These are phyloP conservation scores for Drosophila gaucha DNA, from an alignment of 2,888 invertebrate species.

Conservation along the genomic window DNA sequence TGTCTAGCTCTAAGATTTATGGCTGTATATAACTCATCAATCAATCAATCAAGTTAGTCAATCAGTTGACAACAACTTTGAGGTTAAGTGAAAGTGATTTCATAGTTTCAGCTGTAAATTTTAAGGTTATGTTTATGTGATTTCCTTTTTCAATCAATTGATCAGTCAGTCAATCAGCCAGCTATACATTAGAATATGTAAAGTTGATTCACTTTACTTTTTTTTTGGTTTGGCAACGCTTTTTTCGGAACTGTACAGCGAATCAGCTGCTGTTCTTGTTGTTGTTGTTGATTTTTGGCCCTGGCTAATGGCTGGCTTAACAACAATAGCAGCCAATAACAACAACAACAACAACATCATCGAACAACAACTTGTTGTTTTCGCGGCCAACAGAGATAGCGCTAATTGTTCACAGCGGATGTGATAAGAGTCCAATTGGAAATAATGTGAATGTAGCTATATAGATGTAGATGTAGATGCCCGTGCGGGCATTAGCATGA, in stretches of 20 bases:
- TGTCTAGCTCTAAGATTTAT: background rate
- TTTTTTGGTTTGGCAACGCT: background rate
- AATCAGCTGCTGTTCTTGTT: slow-evolving; percentile 40
- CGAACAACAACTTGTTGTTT: slow-evolving; percentile 56
- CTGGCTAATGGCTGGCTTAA: slow-evolving; percentile 45
- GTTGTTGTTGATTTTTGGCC: slow-evolving; percentile 42
- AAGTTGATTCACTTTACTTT: slow-evolving; percentile 20
- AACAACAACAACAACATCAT: slow-evolving; percentile 8
- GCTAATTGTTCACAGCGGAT: slow-evolving; percentile 71
- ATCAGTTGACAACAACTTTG: too few relatives aligned
- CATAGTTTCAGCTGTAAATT: too few relatives aligned
- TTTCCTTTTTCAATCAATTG: too few relatives aligned
- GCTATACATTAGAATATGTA: background rate
- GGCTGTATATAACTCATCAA: background rate
- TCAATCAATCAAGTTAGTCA: background rate
- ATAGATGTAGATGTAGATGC: slow-evolving; percentile 28
- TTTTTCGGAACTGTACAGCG: slow-evolving; percentile 44
- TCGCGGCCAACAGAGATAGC: slow-evolving; percentile 61
- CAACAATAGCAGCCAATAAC: slow-evolving; percentile 17
- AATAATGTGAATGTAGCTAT: slow-evolving; percentile 28
- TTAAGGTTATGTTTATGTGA: background rate
- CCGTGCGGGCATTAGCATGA: slow-evolving; percentile 50
- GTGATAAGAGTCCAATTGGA: slow-evolving; percentile 60
- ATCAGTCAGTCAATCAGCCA: background rate
- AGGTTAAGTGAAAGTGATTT: background rate